phyloP scores from a whole-genome alignment of 2,888 invertebrate genomes.

The Pristionchus maxplancki region DNA sequence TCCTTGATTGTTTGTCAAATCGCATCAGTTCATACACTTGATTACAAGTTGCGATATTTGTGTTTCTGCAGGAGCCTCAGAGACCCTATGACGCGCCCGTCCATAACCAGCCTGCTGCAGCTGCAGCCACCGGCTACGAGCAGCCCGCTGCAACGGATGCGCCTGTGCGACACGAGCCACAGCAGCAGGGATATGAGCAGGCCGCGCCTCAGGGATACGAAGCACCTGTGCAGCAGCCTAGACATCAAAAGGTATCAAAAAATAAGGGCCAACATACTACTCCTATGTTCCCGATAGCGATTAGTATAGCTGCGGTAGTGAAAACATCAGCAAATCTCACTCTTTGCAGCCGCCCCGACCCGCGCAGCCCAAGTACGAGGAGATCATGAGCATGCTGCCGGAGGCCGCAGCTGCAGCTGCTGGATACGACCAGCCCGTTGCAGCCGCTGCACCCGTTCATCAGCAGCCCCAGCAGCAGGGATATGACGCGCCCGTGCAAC shows the following conservation, averaged over 20 bases:
- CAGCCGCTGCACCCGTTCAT: background rate
- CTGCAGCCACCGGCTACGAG: background rate
- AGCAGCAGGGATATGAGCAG: background rate
- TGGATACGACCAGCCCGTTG: background rate
- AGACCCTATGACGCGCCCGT: background rate
- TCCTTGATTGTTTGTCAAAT: background rate
- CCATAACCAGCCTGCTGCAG: background rate
- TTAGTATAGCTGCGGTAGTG: too few relatives aligned
- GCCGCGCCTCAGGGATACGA: background rate
- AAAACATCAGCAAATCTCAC: too few relatives aligned
- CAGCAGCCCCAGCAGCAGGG: background rate
- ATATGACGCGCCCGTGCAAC: background rate
- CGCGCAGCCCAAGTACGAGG: conserved; percentile 20
- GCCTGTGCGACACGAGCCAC: background rate
- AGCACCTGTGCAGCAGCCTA: background rate
- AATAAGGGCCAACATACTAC: too few relatives aligned
- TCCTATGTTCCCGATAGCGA: too few relatives aligned
- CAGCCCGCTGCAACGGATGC: background rate
- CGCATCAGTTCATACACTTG: too few relatives aligned
- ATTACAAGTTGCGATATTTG: too few relatives aligned
- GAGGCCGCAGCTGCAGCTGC: background rate
- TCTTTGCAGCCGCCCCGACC: background rate
- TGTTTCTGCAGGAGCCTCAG: background rate
- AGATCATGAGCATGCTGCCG: conserved; percentile 13
- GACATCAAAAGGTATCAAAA: background rate